Conservation (phyloP, 2,797 vertebrate genomes). For the Enteromius viviparus region DNA sequence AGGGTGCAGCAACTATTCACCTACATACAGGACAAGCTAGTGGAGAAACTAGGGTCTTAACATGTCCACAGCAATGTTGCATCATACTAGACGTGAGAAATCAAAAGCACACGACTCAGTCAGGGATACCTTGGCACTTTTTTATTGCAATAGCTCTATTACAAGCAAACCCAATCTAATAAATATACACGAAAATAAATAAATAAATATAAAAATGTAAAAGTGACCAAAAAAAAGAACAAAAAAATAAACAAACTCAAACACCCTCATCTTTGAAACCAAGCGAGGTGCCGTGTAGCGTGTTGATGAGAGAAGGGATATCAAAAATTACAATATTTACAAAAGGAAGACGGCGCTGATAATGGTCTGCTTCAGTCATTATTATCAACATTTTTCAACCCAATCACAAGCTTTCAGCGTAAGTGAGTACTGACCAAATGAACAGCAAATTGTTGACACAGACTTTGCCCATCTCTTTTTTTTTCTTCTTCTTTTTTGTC, state of each 20-base stretch:
- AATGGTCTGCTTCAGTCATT: constrained; percentile 55
- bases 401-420: constrained; percentile 49
- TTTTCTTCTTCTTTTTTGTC: background rate
- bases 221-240: constrained; percentile 48
- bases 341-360: constrained; percentile 64
- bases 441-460: constrained; percentile 51
- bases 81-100: constrained; percentile 42
- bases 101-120: constrained; percentile 48
- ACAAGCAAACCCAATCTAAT: constrained; percentile 65
- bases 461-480: constrained; percentile 32
- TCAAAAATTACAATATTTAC: constrained; percentile 66
- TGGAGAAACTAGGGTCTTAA: constrained; percentile 41
- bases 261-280: constrained; percentile 54
- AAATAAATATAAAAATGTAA: constrained; percentile 60
- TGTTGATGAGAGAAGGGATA: constrained; percentile 60
- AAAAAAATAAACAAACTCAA: constrained; percentile 36
- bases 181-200: constrained; percentile 63
- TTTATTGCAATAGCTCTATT: constrained; percentile 68
- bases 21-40: background rate
- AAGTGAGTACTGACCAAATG: constrained; percentile 52
- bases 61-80: constrained; percentile 50
- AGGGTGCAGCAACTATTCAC: constrained; percentile 38
- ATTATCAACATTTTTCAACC: constrained; percentile 48
- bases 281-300: constrained; percentile 56
- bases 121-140: constrained; percentile 64